A percentile compares a stretch with the other conserved stretches of the same genome.
Evolutionary conservation across 2,888 invertebrate species (phyloP).

Genomic region (Drosophila algonquin): DNA sequence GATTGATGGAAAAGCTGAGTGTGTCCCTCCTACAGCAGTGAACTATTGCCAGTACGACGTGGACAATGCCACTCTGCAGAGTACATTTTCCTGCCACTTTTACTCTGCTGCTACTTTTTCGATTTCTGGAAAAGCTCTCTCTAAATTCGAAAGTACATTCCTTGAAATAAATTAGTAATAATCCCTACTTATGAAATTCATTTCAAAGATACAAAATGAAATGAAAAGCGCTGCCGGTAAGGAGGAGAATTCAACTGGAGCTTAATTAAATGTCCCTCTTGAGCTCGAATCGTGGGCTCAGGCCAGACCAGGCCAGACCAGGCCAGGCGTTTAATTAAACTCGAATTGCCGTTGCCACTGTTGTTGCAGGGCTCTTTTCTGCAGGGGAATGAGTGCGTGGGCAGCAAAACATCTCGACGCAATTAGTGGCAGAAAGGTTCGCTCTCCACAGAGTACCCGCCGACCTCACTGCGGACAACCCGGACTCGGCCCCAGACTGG

Average conservation of each 20-base stretch:
- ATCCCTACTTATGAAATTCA: neutral
- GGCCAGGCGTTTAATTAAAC: neutral
- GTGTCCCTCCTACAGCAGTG: neutral
- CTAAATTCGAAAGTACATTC: neutral
- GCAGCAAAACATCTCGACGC: conserved; percentile 6
- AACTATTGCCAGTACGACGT: neutral
- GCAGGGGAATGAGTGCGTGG: neutral
- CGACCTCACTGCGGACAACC: no score
- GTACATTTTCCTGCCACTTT: neutral
- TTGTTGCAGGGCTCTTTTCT: neutral
- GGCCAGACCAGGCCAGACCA: neutral
- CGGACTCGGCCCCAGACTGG: neutral
- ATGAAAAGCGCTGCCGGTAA: neutral
- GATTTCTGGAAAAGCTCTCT: neutral
- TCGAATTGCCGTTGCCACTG: neutral
- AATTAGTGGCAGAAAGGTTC: conserved; percentile 8
- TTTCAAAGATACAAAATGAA: neutral
- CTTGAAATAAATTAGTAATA: neutral
- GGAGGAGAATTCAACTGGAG: neutral
- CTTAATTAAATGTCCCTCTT: neutral
- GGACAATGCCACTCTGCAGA: neutral
- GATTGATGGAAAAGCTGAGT: neutral
- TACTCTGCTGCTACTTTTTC: neutral
- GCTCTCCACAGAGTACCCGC: neutral
- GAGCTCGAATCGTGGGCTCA: neutral